Evolutionary conservation across 2,797 vertebrate species (phyloP).

Genomic region (Eidolon dupreanum): DNA sequence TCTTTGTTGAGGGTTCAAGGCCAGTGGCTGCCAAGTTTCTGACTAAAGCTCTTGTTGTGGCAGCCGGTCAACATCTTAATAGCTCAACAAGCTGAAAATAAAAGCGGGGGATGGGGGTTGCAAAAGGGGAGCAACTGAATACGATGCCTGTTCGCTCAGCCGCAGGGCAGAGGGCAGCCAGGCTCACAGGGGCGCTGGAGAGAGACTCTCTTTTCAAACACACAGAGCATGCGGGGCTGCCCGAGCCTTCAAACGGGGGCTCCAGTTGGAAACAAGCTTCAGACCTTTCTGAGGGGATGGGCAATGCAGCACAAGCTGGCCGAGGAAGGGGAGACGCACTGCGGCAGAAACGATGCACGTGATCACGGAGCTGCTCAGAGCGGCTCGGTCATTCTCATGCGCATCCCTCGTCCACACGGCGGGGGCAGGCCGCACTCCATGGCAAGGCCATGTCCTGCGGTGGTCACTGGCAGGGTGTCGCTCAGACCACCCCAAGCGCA

Average conservation of each 20-base stretch:
- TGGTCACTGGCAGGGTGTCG: rapidly evolving
- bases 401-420: rapidly evolving
- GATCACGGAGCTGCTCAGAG: rapidly evolving
- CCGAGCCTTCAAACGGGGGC: background rate
- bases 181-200: background rate
- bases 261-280: rapidly evolving
- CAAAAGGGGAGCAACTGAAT: too few species aligned
- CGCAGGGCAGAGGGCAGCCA: background rate
- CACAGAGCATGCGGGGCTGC: background rate
- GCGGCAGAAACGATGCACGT: rapidly evolving
- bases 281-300: background rate
- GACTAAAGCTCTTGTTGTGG: conserved; percentile 41
- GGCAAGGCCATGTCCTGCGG: rapidly evolving
- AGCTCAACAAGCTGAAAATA: background rate
- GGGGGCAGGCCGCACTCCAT: rapidly evolving
- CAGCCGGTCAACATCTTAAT: conserved; percentile 54
- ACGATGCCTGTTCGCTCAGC: background rate
- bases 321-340: background rate
- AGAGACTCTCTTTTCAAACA: background rate
- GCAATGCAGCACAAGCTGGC: background rate
- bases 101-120: background rate
- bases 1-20: conserved; percentile 70
- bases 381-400: rapidly evolving
- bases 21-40: conserved; percentile 61
- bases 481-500: background rate